phyloP scores from a whole-genome alignment of 2,888 invertebrate genomes.

The Hirtodrosophila confusa region DNA sequence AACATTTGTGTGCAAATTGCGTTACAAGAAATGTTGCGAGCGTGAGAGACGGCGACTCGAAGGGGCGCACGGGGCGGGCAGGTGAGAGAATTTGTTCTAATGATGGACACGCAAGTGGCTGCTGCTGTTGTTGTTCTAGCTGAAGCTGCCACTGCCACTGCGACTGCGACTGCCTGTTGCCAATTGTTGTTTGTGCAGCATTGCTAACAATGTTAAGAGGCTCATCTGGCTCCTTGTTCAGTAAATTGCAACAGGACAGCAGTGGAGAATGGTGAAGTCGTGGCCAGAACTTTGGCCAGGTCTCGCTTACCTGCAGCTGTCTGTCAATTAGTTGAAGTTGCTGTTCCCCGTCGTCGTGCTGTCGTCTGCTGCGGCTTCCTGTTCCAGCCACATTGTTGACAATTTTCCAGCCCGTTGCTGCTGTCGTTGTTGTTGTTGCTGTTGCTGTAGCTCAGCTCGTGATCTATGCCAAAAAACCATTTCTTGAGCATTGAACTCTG shows the following conservation, averaged over 20 bases:
- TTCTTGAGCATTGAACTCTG: constrained; percentile 65
- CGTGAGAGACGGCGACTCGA: background rate
- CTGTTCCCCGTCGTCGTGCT: constrained; percentile 13
- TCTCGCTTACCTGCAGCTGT: constrained; percentile 38
- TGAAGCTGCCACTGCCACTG: constrained; percentile 3
- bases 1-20: constrained; percentile 80
- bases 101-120: constrained; percentile 78
- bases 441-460: constrained; percentile 30
- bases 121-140: constrained; percentile 29
- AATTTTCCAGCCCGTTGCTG: constrained; percentile 30
- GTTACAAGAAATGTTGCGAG: constrained; percentile 67
- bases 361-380: constrained; percentile 43
- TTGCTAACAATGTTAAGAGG: constrained; percentile 45
- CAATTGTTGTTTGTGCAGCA: constrained; percentile 15
- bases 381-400: constrained; percentile 60
- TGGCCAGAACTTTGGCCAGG: constrained; percentile 27
- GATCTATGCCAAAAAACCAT: constrained; percentile 54
- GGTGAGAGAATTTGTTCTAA: constrained; percentile 82
- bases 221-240: constrained; percentile 58
- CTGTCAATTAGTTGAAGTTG: constrained; percentile 76
- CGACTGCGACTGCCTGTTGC: constrained; percentile 14
- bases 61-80: constrained; percentile 20
- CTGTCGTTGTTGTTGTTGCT: background rate
- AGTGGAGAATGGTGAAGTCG: constrained; percentile 27
- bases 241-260: constrained; percentile 56